Conservation (phyloP, 1,140 invertebrate species). For the Sminthurides bifidus region DNA sequence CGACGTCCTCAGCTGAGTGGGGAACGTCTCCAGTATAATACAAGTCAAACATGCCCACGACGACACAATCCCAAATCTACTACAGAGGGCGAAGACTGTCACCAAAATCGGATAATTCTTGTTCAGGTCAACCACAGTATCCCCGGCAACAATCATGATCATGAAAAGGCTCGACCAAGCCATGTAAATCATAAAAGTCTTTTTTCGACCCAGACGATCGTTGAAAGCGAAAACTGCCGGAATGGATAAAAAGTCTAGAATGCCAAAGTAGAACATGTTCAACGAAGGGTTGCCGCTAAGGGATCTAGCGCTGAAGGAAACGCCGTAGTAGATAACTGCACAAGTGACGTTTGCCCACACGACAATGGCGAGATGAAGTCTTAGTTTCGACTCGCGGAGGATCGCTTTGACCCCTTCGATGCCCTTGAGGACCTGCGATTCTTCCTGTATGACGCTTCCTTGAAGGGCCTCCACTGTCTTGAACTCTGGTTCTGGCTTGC, state of each 20-base stretch:
- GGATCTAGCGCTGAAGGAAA: slow-evolving; percentile 13
- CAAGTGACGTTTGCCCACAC: slow-evolving; percentile 9
- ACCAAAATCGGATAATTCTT: background rate
- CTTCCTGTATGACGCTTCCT: slow-evolving; percentile 1
- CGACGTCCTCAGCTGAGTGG: slow-evolving; percentile 11
- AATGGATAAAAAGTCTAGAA: slow-evolving; percentile 12
- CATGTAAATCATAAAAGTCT: slow-evolving; percentile 12
- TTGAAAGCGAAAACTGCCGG: slow-evolving; percentile 16
- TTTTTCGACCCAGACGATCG: slow-evolving; percentile 11
- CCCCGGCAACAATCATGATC: background rate
- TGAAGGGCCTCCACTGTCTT: slow-evolving; percentile 14
- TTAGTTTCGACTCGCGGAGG: background rate
- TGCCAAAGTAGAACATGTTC: slow-evolving; percentile 22
- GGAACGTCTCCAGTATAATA: slow-evolving; percentile 18
- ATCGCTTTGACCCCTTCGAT: slow-evolving; percentile 9
- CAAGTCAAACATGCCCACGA: slow-evolving; percentile 13
- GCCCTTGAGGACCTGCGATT: slow-evolving; percentile 1
- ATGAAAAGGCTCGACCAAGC: background rate
- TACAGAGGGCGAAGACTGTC: background rate
- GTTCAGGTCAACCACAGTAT: background rate
- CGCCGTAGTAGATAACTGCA: slow-evolving; percentile 17
- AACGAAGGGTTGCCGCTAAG: slow-evolving; percentile 10
- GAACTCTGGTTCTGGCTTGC: background rate
- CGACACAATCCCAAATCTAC: slow-evolving; percentile 11
- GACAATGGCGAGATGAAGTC: slow-evolving; percentile 3